These are phyloP conservation scores for Noturus placidus DNA, from an alignment of 2,113 vertebrate genomes.

Conservation along the genomic window DNA sequence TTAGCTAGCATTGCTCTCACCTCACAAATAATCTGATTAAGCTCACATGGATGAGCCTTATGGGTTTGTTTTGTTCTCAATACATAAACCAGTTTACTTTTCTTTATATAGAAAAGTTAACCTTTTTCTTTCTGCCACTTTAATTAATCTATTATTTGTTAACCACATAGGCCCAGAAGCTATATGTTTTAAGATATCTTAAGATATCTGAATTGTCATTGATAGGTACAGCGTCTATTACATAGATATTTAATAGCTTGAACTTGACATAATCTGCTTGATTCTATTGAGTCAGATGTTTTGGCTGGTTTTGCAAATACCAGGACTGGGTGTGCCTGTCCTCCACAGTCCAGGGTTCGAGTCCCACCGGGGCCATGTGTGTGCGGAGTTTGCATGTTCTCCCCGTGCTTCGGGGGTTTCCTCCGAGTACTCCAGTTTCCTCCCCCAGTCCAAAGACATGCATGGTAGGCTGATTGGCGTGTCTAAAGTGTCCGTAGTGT, in stretches of 20 bases:
- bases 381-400: no score
- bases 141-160: constrained; percentile 9
- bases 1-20: constrained; percentile 9
- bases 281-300: constrained; percentile 37
- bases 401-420: no score
- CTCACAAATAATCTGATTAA: neutral
- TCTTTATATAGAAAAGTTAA: neutral
- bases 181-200: neutral
- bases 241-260: neutral
- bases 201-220: no score
- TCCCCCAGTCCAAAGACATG: no score
- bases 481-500: no score
- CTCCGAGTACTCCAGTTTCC: no score
- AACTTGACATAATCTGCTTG: neutral
- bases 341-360: no score
- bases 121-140: neutral
- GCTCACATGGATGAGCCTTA: neutral
- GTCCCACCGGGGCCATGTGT: no score
- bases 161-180: constrained; percentile 18
- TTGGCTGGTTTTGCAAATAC: constrained; percentile 35
- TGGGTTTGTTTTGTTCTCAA: constrained; percentile 12
- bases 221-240: neutral
- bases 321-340: constrained; percentile 45
- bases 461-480: no score
- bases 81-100: neutral